These are phyloP conservation scores for Neosalanx taihuensis DNA, from an alignment of 2,797 vertebrate genomes.

Conservation along the genomic window DNA sequence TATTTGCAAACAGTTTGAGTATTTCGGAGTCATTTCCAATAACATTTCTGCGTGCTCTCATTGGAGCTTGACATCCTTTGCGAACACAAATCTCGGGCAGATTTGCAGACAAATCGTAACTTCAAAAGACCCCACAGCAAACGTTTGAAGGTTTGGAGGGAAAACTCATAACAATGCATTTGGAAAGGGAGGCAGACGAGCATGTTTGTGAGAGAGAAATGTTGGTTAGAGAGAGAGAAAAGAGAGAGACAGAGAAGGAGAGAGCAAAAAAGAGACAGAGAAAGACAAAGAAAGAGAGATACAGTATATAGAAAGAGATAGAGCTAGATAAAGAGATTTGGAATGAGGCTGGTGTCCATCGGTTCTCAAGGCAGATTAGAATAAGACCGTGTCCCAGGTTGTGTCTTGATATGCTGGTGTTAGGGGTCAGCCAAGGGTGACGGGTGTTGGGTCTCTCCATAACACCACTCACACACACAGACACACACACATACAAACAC, in stretches of 20 bases:
- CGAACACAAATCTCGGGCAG: constrained; percentile 16
- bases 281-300: neutral
- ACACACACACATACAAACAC: neutral
- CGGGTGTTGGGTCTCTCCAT: neutral
- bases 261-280: neutral
- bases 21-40: constrained; percentile 32
- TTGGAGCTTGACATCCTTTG: constrained; percentile 16
- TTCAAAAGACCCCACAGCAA: neutral
- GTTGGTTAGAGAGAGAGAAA: constrained; percentile 14
- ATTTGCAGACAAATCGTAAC: constrained; percentile 11
- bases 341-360: constrained; percentile 16
- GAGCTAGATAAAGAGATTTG: no score
- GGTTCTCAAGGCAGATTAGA: constrained; percentile 46
- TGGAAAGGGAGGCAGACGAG: constrained; percentile 42
- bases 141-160: neutral
- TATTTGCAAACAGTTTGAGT: constrained; percentile 37
- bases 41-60: constrained; percentile 18
- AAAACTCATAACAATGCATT: constrained; percentile 9
- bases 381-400: constrained; percentile 48
- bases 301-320: no score
- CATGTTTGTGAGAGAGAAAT: constrained; percentile 7
- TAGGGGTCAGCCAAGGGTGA: constrained; percentile 55
- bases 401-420: constrained; percentile 43
- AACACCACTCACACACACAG: constrained; percentile 21
- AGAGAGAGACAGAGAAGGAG: neutral